Evolutionary conservation across 1,140 invertebrate species (phyloP), one percentile per base, ranked within the genome.

Genomic region (Melanaphis sacchari): DNA sequence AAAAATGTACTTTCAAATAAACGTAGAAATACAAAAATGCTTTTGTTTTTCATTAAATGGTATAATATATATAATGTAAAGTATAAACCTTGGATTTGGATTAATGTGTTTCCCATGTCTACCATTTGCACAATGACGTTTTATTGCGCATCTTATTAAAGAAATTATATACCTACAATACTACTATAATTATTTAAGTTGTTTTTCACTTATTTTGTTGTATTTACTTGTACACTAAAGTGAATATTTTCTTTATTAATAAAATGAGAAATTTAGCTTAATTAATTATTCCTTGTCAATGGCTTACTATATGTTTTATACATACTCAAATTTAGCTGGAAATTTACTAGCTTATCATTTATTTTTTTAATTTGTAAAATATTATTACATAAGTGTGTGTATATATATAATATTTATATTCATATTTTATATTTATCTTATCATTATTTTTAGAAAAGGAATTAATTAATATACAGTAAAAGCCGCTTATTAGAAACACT

Each of bases 241-340:
- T 76, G 31, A 76, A n/a, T 76, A 76, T 76, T 76, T 76, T 76
- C 59, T n/a, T 76, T 76, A 76, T n/a, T 76, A n/a, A 76, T 76
- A 31, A 76, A 66, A 66, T 31, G 59, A 66, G 59, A 11, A 66
- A 76, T 18, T 76, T 6, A 76, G n/a, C 4, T 76, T 76, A 18
- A 38, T 36, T 82, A 5, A 40, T 24, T 82, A 40, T 82, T 40
- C 21, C 21, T 36, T 40, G 2, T 82, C 31, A 15, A 76, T 36
- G 15, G 59, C 18, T 76, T n/a, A 76, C 31, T 5, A 36, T n/a
- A 76, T 15, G 31, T 15, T 31, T 31, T n/a, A n/a, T 15, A 11
- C 11, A 9, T 66, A 15, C 31, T 66, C 4, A n/a, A 76, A 66
- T 66, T 66, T 66, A 66, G 3, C n/a, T n/a, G 15, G 15, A 0